Percentiles rank a stretch among this genome's conserved stretches.
Evolutionary conservation across 2,797 vertebrate genomes (phyloP).

Genomic region (Sebastolobus alascanus): DNA sequence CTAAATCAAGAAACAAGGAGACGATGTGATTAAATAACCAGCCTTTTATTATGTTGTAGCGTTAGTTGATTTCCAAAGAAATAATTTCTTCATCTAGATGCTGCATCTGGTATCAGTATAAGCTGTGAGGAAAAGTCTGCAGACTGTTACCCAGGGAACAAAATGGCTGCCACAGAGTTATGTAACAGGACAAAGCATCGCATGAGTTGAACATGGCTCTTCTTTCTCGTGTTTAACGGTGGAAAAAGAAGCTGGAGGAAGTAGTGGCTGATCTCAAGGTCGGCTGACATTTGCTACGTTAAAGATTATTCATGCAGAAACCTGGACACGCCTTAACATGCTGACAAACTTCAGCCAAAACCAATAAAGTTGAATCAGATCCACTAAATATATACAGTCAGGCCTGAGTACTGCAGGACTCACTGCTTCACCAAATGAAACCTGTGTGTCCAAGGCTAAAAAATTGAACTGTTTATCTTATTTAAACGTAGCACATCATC

Average conservation of each 20-base stretch:
- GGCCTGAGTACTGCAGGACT: not conserved
- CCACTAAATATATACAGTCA: not conserved
- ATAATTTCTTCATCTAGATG: not conserved
- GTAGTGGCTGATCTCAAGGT: not conserved
- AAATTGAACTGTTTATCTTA: not conserved
- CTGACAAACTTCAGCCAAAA: not conserved
- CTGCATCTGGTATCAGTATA: conserved; percentile 32
- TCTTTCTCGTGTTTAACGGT: not conserved
- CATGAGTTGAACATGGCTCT: conserved; percentile 21
- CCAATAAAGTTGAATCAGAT: not conserved
- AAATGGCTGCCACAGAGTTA: conserved; percentile 60
- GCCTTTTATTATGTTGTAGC: not conserved
- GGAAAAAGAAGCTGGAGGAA: not conserved
- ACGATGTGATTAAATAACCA: not conserved
- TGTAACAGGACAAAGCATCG: conserved; percentile 24
- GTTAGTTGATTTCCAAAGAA: not conserved
- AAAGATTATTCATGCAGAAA: not conserved
- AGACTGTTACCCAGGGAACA: conserved; percentile 24
- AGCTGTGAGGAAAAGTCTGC: not conserved
- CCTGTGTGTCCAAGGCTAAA: not conserved
- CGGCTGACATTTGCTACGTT: not conserved
- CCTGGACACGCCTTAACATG: not conserved
- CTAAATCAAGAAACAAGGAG: not conserved
- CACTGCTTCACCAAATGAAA: not conserved
- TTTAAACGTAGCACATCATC: not conserved